Evolutionary conservation across 2,113 vertebrate species (phyloP), one percentile per base, ranked within the genome.

Genomic region (Struthio camelus): DNA sequence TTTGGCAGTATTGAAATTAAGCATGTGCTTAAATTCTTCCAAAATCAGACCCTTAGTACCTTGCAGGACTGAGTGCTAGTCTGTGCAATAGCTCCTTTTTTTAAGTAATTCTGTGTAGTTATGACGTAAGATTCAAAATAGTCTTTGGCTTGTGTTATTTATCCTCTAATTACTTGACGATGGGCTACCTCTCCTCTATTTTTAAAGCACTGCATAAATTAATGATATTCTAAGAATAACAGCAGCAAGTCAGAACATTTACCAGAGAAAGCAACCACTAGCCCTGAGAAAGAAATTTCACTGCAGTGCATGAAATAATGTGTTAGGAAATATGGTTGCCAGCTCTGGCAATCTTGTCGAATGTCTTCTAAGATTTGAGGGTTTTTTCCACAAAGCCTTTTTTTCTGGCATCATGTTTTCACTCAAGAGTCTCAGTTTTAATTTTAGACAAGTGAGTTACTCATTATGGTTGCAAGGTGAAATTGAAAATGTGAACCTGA

Each of bases 361-460:
- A 96, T 94, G 91, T 94, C 58, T 15, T 91, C 75, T 94, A 80
- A 94, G 85, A 87, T 80, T 59, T 36, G 78, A 92, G 94, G 71
- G 54, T 85, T 12, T 38, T 48, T 10, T 44, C 17, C 65, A 40
- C 85, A 91, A 85, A 93, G 84, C 51, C 84, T 80, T n/a, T n/a
- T n/a, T n/a, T n/a, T 94, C 81, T 94, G 85, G 93, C 89, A 92
- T 85, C 50, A 80, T 95, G 79, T 53, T 53, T 53, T 66, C 50
- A 96, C 87, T 58, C 72, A 85, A 91, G 40, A 95, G 73, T 85
- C 81, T 91, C 42, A 46, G 64, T 71, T 96, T 96, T 87, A 94
- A 92, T 94, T 97, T 95, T 91, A 94, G 81, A 87, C 62, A 73
- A 92, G 85, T 46, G 71, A 94, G 93, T 95, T 96, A 91, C 87